phyloP scores from a whole-genome alignment of 1,140 invertebrate genomes.

The Aculops lycopersici region DNA sequence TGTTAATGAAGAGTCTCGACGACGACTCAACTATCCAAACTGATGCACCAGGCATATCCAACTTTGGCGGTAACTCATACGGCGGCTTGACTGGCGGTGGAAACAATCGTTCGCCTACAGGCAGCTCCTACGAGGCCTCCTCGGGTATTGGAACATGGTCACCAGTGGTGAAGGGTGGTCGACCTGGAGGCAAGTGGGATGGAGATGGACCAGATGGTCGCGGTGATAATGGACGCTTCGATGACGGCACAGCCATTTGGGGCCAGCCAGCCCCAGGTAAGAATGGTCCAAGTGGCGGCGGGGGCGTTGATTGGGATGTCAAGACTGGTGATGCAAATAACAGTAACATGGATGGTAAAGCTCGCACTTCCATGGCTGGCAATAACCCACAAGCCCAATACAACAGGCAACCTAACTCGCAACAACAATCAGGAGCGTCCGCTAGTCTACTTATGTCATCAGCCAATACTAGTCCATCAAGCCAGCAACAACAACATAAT shows the following conservation, averaged over 20 bases:
- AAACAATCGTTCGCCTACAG: too few species aligned
- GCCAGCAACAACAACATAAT: neutral
- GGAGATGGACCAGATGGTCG: constrained; percentile 3
- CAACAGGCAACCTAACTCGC: too few species aligned
- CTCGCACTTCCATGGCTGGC: too few species aligned
- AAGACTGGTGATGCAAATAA: neutral
- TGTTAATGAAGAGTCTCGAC: constrained; percentile 72
- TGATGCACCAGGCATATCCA: too few species aligned
- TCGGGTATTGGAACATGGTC: neutral
- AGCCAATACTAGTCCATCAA: neutral
- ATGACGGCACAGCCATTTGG: constrained; percentile 71
- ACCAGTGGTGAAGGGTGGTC: neutral
- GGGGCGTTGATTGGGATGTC: neutral
- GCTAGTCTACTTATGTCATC: neutral
- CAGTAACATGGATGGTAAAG: too few species aligned
- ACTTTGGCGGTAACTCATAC: too few species aligned
- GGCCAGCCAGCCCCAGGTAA: constrained; percentile 27
- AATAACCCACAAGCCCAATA: neutral
- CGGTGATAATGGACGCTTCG: constrained; percentile 14
- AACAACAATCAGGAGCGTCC: too few species aligned
- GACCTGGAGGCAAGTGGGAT: constrained; percentile 3
- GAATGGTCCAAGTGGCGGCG: too few species aligned
- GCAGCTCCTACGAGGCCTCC: neutral
- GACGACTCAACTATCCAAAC: constrained; percentile 84
- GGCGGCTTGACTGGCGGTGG: too few species aligned